Evolutionary conservation across 2,797 vertebrate species (phyloP).

Genomic region (Gymnodraco acuticeps): DNA sequence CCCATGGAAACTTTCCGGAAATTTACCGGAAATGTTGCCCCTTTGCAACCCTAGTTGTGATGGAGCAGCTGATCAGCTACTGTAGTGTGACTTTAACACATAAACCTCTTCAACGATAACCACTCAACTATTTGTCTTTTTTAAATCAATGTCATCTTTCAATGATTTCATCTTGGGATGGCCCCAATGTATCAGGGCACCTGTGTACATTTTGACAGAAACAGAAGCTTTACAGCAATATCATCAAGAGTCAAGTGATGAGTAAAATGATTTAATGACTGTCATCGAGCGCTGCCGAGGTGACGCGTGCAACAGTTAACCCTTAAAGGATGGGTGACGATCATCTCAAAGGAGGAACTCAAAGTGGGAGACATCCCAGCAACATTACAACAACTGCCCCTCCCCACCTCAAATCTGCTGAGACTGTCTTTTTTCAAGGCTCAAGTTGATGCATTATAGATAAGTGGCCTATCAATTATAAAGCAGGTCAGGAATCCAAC

Average conservation of each 20-base stretch:
- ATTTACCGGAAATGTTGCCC: too few species aligned
- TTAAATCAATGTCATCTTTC: background rate
- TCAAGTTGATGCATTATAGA: constrained; percentile 76
- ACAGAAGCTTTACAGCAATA: background rate
- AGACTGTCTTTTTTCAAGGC: constrained; percentile 48
- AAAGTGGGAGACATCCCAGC: constrained; percentile 21
- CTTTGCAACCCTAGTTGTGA: too few species aligned
- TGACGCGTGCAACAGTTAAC: constrained; percentile 34
- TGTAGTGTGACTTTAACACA: background rate
- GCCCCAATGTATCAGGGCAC: background rate
- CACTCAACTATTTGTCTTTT: background rate
- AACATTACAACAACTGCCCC: constrained; percentile 39
- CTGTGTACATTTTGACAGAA: background rate
- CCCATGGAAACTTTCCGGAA: too few species aligned
- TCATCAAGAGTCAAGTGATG: background rate
- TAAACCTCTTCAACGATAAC: background rate
- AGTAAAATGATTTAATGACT: background rate
- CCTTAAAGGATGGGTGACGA: constrained; percentile 7
- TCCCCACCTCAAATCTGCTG: constrained; percentile 64
- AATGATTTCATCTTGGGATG: background rate
- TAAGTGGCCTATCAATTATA: constrained; percentile 76
- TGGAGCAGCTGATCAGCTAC: background rate
- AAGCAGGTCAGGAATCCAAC: constrained; percentile 69
- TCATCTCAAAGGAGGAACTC: constrained; percentile 21
- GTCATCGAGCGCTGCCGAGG: background rate